These are phyloP conservation scores for Lamellibrachia columna DNA, from an alignment of 2,888 invertebrate species.

Conservation along the genomic window DNA sequence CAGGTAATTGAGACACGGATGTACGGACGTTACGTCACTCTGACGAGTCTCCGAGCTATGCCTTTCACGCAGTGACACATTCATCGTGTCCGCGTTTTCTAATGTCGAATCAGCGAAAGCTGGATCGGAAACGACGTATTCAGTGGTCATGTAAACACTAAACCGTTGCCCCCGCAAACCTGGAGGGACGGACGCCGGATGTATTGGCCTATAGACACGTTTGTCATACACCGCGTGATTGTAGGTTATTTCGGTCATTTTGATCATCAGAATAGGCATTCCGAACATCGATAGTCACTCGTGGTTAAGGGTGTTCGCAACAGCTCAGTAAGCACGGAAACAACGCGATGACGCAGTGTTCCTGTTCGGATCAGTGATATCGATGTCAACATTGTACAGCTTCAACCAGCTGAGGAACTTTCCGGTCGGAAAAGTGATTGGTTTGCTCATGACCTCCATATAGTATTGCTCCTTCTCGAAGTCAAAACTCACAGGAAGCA, in stretches of 20 bases:
- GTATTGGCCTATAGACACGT: not conserved
- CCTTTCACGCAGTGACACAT: not conserved
- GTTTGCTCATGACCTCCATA: conserved; percentile 35
- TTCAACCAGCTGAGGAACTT: conserved; percentile 38
- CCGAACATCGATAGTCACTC: conserved; percentile 19
- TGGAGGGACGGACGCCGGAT: conserved; percentile 18
- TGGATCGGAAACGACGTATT: not conserved
- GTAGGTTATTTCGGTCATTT: not conserved
- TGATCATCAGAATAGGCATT: conserved; percentile 9
- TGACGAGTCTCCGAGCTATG: conserved; percentile 8
- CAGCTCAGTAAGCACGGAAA: not conserved
- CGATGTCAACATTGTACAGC: conserved; percentile 25
- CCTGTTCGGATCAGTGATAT: not conserved
- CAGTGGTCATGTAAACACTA: conserved; percentile 20
- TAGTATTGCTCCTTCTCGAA: conserved; percentile 37
- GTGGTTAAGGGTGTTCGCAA: conserved; percentile 17
- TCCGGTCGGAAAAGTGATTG: conserved; percentile 35
- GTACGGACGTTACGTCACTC: conserved; percentile 13
- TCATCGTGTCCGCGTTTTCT: not conserved
- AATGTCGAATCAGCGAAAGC: conserved; percentile 18
- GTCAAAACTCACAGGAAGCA: conserved; percentile 28
- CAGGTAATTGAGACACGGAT: conserved; percentile 8
- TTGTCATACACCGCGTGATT: not conserved
- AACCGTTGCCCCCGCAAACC: not conserved
- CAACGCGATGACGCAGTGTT: not conserved